Percentiles rank a stretch among this genome's conserved stretches.
Evolutionary conservation across 2,888 invertebrate genomes (phyloP).

Genomic region (Brachylomia viminalis): DNA sequence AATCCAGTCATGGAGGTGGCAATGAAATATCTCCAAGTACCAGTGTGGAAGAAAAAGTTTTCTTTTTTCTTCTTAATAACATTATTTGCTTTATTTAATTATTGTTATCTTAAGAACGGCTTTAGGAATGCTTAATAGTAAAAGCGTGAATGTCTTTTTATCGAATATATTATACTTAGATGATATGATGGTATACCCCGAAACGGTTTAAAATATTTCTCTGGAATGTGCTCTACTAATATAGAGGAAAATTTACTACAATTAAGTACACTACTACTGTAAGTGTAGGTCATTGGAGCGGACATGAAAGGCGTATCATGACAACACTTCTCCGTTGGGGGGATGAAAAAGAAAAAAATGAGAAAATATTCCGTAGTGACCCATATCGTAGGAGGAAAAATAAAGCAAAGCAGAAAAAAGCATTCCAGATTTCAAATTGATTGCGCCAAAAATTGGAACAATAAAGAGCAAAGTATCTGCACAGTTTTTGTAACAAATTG

Average conservation of each 20-base stretch:
- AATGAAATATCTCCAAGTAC: conserved; percentile 44
- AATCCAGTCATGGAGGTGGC: conserved; percentile 53
- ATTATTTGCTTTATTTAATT: conserved; percentile 6
- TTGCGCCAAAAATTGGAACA: conserved; percentile 63
- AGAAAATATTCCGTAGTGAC: conserved; percentile 58
- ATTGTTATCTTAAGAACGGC: not conserved
- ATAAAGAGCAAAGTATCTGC: conserved; percentile 61
- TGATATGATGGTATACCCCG: not conserved
- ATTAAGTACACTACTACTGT: conserved; percentile 57
- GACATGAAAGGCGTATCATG: conserved; percentile 60
- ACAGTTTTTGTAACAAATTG: conserved; percentile 60
- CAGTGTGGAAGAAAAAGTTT: conserved; percentile 17
- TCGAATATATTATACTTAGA: not conserved
- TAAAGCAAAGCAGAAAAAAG: conserved; percentile 55
- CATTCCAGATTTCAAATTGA: conserved; percentile 65
- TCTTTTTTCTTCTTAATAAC: conserved; percentile 8
- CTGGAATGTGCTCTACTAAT: not conserved
- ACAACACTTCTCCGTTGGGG: conserved; percentile 54
- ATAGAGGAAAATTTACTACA: conserved; percentile 48
- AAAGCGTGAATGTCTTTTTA: not conserved
- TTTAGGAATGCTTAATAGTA: not conserved
- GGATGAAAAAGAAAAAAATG: conserved; percentile 55
- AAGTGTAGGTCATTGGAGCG: conserved; percentile 52
- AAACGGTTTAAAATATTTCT: conserved; percentile 3
- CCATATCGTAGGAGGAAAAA: conserved; percentile 58